Evolutionary conservation across 2,797 vertebrate species (phyloP).

Genomic region (Sebastes itinus): DNA sequence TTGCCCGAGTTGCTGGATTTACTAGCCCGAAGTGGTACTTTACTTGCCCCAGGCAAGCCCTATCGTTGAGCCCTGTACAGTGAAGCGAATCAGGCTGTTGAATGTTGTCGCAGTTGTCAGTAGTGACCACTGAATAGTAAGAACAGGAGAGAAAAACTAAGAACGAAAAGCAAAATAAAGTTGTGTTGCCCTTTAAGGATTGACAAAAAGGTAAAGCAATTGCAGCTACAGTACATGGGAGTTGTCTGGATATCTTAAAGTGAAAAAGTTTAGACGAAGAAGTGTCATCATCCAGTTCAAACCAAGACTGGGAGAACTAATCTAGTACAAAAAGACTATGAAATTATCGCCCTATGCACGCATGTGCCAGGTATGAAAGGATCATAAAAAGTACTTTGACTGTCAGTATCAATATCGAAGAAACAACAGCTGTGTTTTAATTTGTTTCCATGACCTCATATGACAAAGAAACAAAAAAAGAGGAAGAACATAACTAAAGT

Average conservation of each 20-base stretch:
- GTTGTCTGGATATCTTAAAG: background rate
- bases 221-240: background rate
- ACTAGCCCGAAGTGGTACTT: too few relatives aligned
- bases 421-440: background rate
- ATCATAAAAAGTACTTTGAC: background rate
- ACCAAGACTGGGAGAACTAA: background rate
- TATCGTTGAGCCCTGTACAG: too few relatives aligned
- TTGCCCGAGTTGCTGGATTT: too few relatives aligned
- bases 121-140: background rate
- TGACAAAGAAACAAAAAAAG: background rate
- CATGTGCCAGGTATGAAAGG: background rate
- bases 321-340: background rate
- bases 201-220: background rate
- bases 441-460: background rate
- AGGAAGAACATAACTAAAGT: background rate
- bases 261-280: background rate
- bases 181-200: background rate
- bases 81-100: background rate
- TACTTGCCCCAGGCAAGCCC: too few relatives aligned
- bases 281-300: background rate
- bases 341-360: background rate
- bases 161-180: background rate
- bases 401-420: background rate
- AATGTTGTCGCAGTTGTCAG: background rate
- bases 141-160: background rate